These are phyloP conservation scores for Rhaphigaster nebulosa DNA, from an alignment of 2,888 invertebrate species.

Conservation along the genomic window DNA sequence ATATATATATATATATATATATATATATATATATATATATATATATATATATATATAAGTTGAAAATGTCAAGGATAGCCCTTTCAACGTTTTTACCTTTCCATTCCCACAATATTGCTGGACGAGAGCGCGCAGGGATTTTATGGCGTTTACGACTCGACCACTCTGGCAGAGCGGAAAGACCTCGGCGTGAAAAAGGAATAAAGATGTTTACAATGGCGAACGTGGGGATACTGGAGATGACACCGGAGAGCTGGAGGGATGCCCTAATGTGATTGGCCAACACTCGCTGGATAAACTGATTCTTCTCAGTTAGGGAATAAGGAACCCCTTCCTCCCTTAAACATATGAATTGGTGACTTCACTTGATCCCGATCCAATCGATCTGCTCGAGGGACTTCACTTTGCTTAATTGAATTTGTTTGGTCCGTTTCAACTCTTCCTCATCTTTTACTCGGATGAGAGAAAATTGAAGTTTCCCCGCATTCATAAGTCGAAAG, in stretches of 20 bases:
- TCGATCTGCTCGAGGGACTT: slow-evolving; percentile 3
- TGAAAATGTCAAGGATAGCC: too few relatives aligned
- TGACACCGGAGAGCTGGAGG: neutral
- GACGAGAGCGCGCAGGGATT: neutral
- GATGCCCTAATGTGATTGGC: slow-evolving; percentile 44
- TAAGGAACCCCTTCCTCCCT: neutral
- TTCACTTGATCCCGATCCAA: slow-evolving; percentile 24
- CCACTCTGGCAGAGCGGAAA: neutral
- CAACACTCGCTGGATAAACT: neutral
- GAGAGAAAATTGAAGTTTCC: neutral
- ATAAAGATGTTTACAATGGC: slow-evolving; percentile 33
- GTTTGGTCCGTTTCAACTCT: slow-evolving; percentile 29
- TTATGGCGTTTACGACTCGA: slow-evolving; percentile 1
- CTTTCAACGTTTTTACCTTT: neutral
- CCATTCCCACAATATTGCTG: neutral
- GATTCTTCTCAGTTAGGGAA: slow-evolving; percentile 44
- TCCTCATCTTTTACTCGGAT: neutral
- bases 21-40: too few relatives aligned
- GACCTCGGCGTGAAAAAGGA: neutral
- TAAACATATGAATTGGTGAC: slow-evolving; percentile 36
- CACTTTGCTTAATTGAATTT: slow-evolving; percentile 40
- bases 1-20: too few relatives aligned
- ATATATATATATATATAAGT: too few relatives aligned
- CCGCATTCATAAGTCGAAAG: neutral
- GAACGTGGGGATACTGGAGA: neutral